Conservation (phyloP, 2,113 vertebrate genomes). For the Anseranas semipalmata region DNA sequence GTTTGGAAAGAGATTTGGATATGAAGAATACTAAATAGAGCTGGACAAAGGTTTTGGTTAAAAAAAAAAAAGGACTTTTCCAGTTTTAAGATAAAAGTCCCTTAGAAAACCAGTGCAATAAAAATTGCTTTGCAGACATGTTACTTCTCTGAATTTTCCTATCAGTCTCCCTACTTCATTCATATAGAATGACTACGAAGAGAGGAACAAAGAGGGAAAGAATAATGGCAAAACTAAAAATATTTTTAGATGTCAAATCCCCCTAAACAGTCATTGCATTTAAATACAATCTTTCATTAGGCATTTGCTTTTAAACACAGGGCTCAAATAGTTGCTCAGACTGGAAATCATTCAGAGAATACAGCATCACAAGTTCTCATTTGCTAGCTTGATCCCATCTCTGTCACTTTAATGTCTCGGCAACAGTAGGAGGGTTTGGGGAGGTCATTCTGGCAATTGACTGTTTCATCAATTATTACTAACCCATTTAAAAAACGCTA, state of each 20-base stretch:
- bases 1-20: neutral
- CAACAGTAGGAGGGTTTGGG: neutral
- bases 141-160: neutral
- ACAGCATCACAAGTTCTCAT: neutral
- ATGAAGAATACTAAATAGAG: neutral
- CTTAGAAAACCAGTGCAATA: neutral
- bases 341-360: neutral
- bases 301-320: neutral
- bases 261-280: neutral
- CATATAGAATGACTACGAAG: neutral
- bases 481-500: slow-evolving; percentile 21
- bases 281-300: neutral
- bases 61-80: neutral
- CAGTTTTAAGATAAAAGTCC: neutral
- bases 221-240: neutral
- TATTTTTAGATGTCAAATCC: neutral
- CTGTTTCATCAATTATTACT: slow-evolving; percentile 58
- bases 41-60: neutral
- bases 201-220: neutral
- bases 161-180: neutral
- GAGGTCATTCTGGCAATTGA: slow-evolving; percentile 38
- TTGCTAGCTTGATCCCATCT: neutral
- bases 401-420: slow-evolving; percentile 6
- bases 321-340: neutral
- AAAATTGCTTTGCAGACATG: neutral